Evolutionary conservation across 2,888 invertebrate genomes (phyloP).

Genomic region (Taenaris catops): DNA sequence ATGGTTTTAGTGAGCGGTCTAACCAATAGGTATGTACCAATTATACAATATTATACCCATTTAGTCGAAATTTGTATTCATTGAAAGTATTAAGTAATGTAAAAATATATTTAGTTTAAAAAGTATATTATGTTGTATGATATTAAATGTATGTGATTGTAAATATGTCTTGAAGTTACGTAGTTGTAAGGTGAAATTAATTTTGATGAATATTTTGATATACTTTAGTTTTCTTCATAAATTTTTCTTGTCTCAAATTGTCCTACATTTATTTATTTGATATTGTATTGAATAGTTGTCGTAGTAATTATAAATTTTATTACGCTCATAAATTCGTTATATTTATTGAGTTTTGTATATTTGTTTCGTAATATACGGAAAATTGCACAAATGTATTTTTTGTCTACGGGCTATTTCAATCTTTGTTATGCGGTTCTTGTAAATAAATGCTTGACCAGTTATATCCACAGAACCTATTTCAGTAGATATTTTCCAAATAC

Average conservation of each 20-base stretch:
- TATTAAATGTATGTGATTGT: slow-evolving; percentile 25
- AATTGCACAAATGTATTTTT: too few relatives aligned
- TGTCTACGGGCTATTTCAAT: too few relatives aligned
- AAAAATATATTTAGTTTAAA: slow-evolving; percentile 25
- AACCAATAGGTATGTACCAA: slow-evolving; percentile 15
- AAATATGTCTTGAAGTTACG: slow-evolving; percentile 20
- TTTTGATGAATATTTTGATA: slow-evolving; percentile 11
- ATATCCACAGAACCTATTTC: too few relatives aligned
- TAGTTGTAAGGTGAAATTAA: slow-evolving; percentile 5
- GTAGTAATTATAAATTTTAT: too few relatives aligned
- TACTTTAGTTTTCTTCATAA: too few relatives aligned
- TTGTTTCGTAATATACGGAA: too few relatives aligned
- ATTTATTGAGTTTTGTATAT: too few relatives aligned
- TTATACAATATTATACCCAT: slow-evolving; percentile 23
- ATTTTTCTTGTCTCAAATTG: slow-evolving; percentile 1
- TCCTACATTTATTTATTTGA: slow-evolving; percentile 5
- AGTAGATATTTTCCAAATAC: too few relatives aligned
- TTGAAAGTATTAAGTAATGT: slow-evolving; percentile 50
- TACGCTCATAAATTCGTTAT: too few relatives aligned
- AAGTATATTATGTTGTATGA: slow-evolving; percentile 27
- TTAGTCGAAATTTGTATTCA: slow-evolving; percentile 49
- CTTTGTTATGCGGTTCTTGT: too few relatives aligned
- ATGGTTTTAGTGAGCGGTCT: slow-evolving; percentile 24
- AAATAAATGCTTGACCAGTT: too few relatives aligned
- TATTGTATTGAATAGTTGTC: neutral